A percentile compares a stretch with the other conserved stretches of the same genome.
phyloP scores from a whole-genome alignment of 2,113 vertebrate species.

The Pelecanus crispus region DNA sequence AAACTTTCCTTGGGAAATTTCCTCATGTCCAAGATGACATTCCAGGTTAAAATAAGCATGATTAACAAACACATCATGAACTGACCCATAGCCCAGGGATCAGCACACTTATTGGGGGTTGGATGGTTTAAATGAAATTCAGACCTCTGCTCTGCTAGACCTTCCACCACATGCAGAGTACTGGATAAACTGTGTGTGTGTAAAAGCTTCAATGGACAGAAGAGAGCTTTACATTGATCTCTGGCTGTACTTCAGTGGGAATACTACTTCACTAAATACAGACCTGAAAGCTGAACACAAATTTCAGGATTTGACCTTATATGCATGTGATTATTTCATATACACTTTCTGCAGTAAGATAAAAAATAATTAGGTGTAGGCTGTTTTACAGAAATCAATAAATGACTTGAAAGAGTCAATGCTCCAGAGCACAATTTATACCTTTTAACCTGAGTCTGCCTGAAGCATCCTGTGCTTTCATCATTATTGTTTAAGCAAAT shows the following conservation, averaged over 20 bases:
- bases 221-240: not conserved
- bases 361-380: not conserved
- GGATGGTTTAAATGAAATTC: not conserved
- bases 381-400: not conserved
- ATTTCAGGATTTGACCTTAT: not conserved
- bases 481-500: slow-evolving; percentile 10
- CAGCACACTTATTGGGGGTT: not conserved
- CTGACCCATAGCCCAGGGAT: not conserved
- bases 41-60: not conserved
- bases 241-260: not conserved
- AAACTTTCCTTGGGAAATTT: not conserved
- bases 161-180: not conserved
- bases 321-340: not conserved
- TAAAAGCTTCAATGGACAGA: not conserved
- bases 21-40: not conserved
- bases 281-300: not conserved
- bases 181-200: not conserved
- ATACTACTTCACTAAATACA: not conserved
- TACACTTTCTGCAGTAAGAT: not conserved
- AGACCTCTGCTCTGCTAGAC: not conserved
- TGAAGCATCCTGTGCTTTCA: not conserved
- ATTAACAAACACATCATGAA: not conserved
- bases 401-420: not conserved
- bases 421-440: not conserved
- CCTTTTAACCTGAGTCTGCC: not conserved